Conservation (phyloP, 2,113 vertebrate genomes). For the Dromiciops gliroides region DNA sequence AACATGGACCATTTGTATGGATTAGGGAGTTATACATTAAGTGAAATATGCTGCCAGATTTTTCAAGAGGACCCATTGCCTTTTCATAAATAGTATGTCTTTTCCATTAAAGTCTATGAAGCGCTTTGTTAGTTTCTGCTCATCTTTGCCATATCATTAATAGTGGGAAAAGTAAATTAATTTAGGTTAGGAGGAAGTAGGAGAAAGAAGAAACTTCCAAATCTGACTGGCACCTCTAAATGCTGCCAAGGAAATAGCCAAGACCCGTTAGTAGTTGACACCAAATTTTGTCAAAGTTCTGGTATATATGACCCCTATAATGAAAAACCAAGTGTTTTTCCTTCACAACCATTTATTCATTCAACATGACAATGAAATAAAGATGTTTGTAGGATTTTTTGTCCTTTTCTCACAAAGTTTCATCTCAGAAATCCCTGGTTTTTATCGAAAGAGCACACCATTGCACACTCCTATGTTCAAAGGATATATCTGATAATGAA, state of each 20-base stretch:
- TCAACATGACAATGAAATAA: slow-evolving; percentile 58
- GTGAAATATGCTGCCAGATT: not conserved
- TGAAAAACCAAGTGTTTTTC: slow-evolving; percentile 71
- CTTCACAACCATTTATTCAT: slow-evolving; percentile 54
- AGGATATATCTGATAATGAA: not conserved
- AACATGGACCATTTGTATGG: not conserved
- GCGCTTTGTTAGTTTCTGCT: not conserved
- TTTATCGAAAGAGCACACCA: not conserved
- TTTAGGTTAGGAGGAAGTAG: not conserved
- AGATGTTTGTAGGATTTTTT: slow-evolving; percentile 33
- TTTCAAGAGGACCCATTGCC: not conserved
- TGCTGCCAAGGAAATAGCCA: not conserved
- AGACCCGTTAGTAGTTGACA: slow-evolving; percentile 39
- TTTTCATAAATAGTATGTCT: not conserved
- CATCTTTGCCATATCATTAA: not conserved
- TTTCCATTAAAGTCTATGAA: not conserved
- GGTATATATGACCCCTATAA: slow-evolving; percentile 66
- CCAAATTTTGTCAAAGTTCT: slow-evolving; percentile 68
- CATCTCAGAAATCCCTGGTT: slow-evolving; percentile 4
- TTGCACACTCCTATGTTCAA: not conserved
- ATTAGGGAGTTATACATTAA: not conserved
- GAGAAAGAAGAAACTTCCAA: not conserved
- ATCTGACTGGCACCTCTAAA: not conserved
- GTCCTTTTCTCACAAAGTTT: slow-evolving; percentile 48
- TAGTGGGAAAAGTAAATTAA: not conserved